A percentile compares a stretch with the other conserved stretches of the same genome.
Evolutionary conservation across 35 echinoderm and acorn worm species (phyloP).

Genomic region (Eucidaris tribuloides): DNA sequence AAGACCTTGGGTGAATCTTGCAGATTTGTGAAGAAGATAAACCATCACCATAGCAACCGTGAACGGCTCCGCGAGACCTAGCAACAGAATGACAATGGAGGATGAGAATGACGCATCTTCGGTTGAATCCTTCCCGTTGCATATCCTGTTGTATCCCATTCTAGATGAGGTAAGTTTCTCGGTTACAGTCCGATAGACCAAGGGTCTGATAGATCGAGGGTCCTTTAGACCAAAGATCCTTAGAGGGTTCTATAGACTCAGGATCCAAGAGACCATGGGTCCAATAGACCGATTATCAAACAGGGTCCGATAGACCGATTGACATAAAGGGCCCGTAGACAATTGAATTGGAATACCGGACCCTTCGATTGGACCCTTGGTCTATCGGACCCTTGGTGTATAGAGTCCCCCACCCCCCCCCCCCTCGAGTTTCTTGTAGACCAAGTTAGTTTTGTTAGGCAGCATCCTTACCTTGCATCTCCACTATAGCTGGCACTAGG

Average conservation of each 20-base stretch:
- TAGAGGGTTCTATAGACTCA: not conserved
- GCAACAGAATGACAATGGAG: constrained; percentile 67
- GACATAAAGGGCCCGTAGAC: not conserved
- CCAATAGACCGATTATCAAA: no score
- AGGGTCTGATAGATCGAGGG: no score
- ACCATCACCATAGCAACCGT: constrained; percentile 20
- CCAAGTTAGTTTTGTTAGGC: not conserved
- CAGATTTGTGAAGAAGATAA: no score
- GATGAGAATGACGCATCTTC: constrained; percentile 64
- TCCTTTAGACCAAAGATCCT: not conserved
- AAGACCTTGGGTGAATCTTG: no score
- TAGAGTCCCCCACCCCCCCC: not conserved
- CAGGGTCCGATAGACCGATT: no score
- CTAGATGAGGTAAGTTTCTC: constrained; percentile 57
- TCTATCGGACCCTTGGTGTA: no score
- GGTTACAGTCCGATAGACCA: no score
- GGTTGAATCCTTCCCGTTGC: constrained; percentile 60
- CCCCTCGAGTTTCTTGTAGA: not conserved
- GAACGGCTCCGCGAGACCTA: constrained; percentile 5
- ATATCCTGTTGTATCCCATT: constrained; percentile 58
- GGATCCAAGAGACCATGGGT: no score
- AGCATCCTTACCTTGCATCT: not conserved
- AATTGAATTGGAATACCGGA: not conserved
- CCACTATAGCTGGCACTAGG: not conserved
- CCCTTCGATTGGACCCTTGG: no score